phyloP scores from a whole-genome alignment of 1,140 invertebrate species.

The Microvelia longipes region DNA sequence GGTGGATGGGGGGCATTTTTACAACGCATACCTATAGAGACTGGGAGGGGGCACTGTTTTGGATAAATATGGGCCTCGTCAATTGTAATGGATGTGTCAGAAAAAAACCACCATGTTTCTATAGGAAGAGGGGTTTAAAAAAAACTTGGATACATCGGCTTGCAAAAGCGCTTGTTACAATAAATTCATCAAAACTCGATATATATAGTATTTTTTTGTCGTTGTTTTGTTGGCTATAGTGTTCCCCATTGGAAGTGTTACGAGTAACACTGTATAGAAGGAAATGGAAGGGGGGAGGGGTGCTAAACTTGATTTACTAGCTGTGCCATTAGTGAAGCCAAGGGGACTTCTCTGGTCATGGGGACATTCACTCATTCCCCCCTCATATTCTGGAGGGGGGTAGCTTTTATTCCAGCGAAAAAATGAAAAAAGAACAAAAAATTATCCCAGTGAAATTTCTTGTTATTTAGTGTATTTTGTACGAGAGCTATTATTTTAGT shows the following conservation, averaged over 20 bases:
- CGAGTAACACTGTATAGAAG: background rate
- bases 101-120: no score
- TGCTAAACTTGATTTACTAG: background rate
- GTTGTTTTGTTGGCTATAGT: background rate
- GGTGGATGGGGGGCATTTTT: no score
- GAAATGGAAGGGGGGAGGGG: background rate
- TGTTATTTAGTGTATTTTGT: no score
- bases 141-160: background rate
- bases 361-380: no score
- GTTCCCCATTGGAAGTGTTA: background rate
- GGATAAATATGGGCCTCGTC: constrained; percentile 10
- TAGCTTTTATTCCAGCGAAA: no score
- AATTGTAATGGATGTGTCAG: constrained; percentile 11
- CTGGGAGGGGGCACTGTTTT: no score
- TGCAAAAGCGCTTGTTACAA: constrained; percentile 6
- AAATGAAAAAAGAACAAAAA: no score
- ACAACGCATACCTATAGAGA: no score
- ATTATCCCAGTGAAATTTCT: no score
- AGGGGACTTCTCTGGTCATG: no score
- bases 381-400: no score
- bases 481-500: no score
- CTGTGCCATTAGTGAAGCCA: background rate
- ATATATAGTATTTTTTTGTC: constrained; percentile 2
- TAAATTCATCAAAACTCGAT: constrained; percentile 14
- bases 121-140: background rate